Evolutionary conservation across 2,888 invertebrate genomes (phyloP).

Genomic region (Pyrrhia umbra): DNA sequence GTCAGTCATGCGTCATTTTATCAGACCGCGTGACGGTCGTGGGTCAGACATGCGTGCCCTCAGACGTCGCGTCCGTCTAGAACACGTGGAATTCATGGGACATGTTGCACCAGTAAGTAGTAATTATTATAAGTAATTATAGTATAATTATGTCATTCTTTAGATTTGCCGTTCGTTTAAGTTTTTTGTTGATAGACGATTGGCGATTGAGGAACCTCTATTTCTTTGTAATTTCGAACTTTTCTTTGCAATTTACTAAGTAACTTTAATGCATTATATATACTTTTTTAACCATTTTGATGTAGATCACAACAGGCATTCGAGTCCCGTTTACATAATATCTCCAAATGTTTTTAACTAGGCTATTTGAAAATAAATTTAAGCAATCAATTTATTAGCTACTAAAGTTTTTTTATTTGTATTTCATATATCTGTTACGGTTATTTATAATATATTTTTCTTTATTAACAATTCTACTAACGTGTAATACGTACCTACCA

Average conservation of each 20-base stretch:
- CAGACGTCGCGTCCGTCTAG: slow-evolving; percentile 29
- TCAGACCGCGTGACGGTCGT: background rate
- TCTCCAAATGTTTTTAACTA: no score
- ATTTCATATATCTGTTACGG: no score
- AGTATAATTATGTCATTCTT: background rate
- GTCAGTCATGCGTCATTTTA: slow-evolving; percentile 39
- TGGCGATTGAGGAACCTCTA: background rate
- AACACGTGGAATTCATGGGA: slow-evolving; percentile 27
- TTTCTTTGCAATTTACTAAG: no score
- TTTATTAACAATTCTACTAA: no score
- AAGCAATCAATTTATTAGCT: no score
- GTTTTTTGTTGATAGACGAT: background rate
- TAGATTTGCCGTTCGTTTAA: background rate
- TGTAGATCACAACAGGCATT: no score
- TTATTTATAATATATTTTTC: background rate
- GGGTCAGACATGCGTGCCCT: slow-evolving; percentile 10
- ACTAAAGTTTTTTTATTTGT: no score
- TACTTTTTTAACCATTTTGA: no score
- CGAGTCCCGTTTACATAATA: no score
- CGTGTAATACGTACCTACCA: no score
- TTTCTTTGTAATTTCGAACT: background rate
- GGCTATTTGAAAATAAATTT: no score
- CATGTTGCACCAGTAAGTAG: background rate
- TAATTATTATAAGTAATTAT: background rate
- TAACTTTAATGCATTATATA: no score